phyloP scores from a whole-genome alignment of 2,113 vertebrate genomes.

The Podocnemis expansa region DNA sequence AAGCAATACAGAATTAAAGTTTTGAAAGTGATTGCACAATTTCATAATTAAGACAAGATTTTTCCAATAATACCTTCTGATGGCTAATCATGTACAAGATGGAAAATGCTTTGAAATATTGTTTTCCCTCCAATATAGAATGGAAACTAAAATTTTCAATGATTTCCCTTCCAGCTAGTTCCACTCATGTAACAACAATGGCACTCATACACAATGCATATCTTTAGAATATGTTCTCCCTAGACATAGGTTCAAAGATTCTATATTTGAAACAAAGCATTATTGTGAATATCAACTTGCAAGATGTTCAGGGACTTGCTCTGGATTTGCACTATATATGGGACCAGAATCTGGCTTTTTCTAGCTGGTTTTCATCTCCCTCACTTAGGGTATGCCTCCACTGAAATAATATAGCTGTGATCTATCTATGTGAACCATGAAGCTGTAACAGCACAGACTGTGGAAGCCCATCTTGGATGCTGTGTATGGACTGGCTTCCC shows the following conservation, averaged over 20 bases:
- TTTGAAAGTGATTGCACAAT: not conserved
- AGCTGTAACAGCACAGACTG: too few relatives aligned
- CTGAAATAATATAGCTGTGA: too few relatives aligned
- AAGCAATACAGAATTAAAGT: conserved; percentile 28
- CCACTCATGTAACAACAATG: not conserved
- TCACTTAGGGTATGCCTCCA: too few relatives aligned
- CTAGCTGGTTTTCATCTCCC: not conserved
- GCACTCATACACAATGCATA: rapidly evolving
- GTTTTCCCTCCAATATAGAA: not conserved
- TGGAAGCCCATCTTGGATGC: too few relatives aligned
- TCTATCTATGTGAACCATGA: too few relatives aligned
- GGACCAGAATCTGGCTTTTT: not conserved
- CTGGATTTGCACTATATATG: not conserved
- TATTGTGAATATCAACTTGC: not conserved
- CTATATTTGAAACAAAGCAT: not conserved
- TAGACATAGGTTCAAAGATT: not conserved
- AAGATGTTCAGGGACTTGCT: not conserved
- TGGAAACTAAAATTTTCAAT: not conserved
- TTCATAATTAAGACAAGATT: not conserved
- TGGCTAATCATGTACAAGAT: not conserved
- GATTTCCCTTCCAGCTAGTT: not conserved
- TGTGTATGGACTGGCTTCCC: too few relatives aligned
- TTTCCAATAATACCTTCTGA: not conserved
- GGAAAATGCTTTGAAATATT: not conserved
- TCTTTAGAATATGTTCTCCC: not conserved